Evolutionary conservation across 2,797 vertebrate genomes (phyloP), one percentile per base, ranked within the genome.

Genomic region (Brachyalestes nurse): DNA sequence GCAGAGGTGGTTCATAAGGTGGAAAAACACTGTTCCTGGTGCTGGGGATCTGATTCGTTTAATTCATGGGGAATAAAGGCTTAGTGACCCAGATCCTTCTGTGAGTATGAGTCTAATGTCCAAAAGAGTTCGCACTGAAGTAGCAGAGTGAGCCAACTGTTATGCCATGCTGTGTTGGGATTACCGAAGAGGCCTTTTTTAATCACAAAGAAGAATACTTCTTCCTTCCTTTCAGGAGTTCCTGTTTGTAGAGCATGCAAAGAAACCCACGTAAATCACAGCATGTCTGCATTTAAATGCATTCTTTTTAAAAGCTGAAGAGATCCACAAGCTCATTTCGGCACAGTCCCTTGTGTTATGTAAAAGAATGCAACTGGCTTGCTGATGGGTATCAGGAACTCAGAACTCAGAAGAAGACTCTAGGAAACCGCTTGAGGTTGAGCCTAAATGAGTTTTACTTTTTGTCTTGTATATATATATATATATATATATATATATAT

Each of bases 11-110:
- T 25, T 53, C 25, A 10, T 6, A 12, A 6, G 21, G 45, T 23
- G 60, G 66, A 76, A 58, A 78, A 53, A 76, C 72, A 51, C 4
- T 19, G 40, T 60, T 72, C 55, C 82, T 76, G 49, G n/a, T 71
- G 62, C 51, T 25, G 65, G 34, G 40, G 64, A 79, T 8, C 65
- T 72, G 70, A 75, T 82, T 49, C 77, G 28, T 71, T 70, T 51
- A 65, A 65, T n/a, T 53, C 23, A 70, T 16, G 66, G 75, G 5
- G n/a, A 28, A 4, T 10, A 40, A 34, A 75, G 65, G 60, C 49
- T 80, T 28, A 34, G 28, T 65, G 42, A 80, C 53, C 60, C 61
- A 80, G 10, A 55, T 40, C 51, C 51, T 55, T 28, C 49, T 57
- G 70, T 38, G 47, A 71, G 69, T 23, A 72, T 17, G n/a, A 38